Conservation (phyloP, 2,113 vertebrate genomes). For the Hiodon alosoides region DNA sequence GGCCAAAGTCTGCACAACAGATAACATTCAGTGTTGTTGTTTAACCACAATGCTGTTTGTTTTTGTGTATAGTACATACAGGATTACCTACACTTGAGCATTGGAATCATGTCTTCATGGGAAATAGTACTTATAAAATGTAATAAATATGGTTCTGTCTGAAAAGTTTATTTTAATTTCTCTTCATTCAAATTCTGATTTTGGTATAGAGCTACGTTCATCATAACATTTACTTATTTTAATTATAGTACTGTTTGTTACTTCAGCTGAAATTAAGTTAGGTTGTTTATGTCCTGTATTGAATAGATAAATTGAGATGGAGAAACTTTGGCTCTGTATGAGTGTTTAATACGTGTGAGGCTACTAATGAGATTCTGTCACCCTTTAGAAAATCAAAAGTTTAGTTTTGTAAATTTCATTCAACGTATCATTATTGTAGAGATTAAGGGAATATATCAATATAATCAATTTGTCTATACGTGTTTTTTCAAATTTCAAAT, state of each 20-base stretch:
- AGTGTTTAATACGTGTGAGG: too few relatives aligned
- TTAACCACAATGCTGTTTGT: slow-evolving; percentile 2
- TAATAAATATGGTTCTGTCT: slow-evolving; percentile 42
- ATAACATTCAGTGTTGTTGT: background rate
- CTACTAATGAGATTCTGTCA: too few relatives aligned
- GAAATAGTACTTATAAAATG: slow-evolving; percentile 22
- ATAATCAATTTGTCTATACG: too few relatives aligned
- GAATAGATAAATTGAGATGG: too few relatives aligned
- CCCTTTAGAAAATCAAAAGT: too few relatives aligned
- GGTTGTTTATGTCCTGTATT: too few relatives aligned
- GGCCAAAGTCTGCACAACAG: background rate
- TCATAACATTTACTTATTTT: background rate
- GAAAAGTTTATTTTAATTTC: background rate
- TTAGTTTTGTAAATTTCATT: too few relatives aligned
- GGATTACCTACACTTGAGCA: slow-evolving; percentile 17
- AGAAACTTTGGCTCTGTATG: too few relatives aligned
- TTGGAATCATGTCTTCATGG: slow-evolving; percentile 45
- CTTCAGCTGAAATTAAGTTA: background rate
- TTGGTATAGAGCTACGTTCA: background rate
- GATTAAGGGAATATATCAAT: too few relatives aligned
- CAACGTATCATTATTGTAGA: too few relatives aligned
- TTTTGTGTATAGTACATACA: slow-evolving; percentile 27
- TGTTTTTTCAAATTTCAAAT: too few relatives aligned
- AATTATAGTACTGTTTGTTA: background rate
- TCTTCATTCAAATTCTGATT: too few relatives aligned